Percentiles rank a stretch among this genome's conserved stretches.
Evolutionary conservation across 2,797 vertebrate genomes (phyloP).

Genomic region (Gambelia wislizenii): DNA sequence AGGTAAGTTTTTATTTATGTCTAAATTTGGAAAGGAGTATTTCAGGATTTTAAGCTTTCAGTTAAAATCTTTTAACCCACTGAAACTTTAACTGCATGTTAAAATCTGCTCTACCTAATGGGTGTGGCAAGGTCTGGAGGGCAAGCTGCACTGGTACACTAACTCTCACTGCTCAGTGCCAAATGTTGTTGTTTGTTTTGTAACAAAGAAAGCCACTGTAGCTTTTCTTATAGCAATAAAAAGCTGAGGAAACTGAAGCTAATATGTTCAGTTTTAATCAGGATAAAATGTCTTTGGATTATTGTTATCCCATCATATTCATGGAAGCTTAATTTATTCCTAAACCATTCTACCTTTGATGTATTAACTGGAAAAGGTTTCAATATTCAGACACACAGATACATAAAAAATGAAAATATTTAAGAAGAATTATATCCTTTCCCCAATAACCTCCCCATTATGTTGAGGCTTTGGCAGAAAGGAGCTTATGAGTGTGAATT

Average conservation of each 20-base stretch:
- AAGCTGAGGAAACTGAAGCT: neutral
- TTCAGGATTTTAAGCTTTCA: neutral
- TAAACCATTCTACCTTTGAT: neutral
- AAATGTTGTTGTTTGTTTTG: neutral
- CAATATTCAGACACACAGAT: neutral
- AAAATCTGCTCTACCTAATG: neutral
- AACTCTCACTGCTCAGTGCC: neutral
- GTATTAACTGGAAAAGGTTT: neutral
- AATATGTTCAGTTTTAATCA: neutral
- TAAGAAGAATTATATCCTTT: neutral
- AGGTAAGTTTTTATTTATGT: conserved; percentile 81
- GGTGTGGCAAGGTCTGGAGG: neutral
- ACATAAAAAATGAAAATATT: neutral
- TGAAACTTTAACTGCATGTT: neutral
- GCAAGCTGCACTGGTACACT: neutral
- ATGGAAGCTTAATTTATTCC: neutral
- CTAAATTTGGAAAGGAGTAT: neutral
- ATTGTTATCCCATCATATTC: neutral
- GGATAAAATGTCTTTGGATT: neutral
- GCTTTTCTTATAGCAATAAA: neutral
- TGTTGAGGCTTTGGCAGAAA: neutral
- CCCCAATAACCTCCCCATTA: neutral
- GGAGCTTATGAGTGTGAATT: neutral
- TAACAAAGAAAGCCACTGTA: neutral
- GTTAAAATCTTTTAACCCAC: neutral